phyloP scores from a whole-genome alignment of 2,113 vertebrate genomes.

The Megaptera novaeangliae region DNA sequence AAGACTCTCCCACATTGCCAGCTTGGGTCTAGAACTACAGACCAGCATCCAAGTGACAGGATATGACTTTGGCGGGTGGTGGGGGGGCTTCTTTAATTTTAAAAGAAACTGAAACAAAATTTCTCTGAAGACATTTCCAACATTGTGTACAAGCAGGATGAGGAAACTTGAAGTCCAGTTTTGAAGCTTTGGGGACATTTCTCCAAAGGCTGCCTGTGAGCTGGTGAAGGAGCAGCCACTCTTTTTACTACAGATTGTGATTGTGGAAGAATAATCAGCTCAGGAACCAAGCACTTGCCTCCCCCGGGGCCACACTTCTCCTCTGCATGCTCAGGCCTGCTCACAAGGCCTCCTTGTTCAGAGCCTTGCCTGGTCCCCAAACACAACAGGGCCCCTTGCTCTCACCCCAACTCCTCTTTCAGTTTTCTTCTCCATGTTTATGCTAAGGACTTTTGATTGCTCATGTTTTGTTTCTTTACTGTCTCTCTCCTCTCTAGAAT shows the following conservation, averaged over 20 bases:
- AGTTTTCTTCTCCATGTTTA: not conserved
- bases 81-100: not conserved
- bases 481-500: not conserved
- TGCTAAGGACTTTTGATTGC: fast-evolving
- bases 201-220: not conserved
- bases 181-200: too few species aligned
- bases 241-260: fast-evolving
- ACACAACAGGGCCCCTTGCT: fast-evolving
- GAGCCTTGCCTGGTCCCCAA: fast-evolving
- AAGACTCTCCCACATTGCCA: not conserved
- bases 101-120: not conserved
- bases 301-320: fast-evolving
- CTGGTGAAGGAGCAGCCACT: not conserved
- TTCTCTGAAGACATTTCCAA: not conserved
- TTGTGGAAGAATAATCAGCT: not conserved
- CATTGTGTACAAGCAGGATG: too few species aligned
- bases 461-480: fast-evolving
- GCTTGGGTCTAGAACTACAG: too few species aligned
- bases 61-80: too few species aligned
- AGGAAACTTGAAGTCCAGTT: not conserved
- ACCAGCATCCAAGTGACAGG: too few species aligned
- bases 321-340: too few species aligned
- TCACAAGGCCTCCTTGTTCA: not conserved
- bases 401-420: not conserved
- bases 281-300: fast-evolving